Base-by-base conservation (phyloP, 2,797 vertebrate species). In the Erithacus rubecula region DNA sequence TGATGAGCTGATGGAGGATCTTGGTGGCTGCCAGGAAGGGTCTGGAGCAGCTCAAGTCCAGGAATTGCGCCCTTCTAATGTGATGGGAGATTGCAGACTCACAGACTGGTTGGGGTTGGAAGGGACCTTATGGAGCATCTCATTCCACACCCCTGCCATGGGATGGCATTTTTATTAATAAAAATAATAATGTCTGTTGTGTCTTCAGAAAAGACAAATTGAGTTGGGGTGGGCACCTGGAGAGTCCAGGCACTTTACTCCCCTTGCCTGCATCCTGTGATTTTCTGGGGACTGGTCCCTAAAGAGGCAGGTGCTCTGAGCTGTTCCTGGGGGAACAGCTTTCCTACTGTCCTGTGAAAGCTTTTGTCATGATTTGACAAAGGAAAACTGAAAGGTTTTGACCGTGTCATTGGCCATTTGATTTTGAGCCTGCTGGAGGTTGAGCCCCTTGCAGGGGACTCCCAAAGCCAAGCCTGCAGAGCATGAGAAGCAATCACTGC, bases 401-500 rank as follows among this genome's bases (percentile, higher is more conserved):
- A 21, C 18, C 0, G 0, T 32, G 41, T 71, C 21, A 16, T 43
- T 51, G 46, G 18, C 30, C 17, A 34, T 11, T 30, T 56, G 81
- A n/a, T 65, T 90, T 83, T 30, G 44, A 51, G 8, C 22, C 63
- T 7, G 1, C 74, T 47, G 2, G 10, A 47, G 74, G 62, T 27
- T 12, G 43, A 55, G 5, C 22, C 43, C 37, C 51, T 83, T 53
- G 59, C 39, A 19, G 26, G 30, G 34, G 13, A 17, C 27, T 63
- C 58, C n/a, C 39, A 21, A 20, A 63, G 67, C n/a, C 15, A 29
- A 63, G n/a, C 36, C n/a, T 6, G 13, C 47, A 27, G 80, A 56
- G 18, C 2, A 0, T 9, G 52, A 37, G 47, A 8, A 85, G 58
- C 6, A 1, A 3, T 30, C 15, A 9, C 16, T 60, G 39, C 44